Conservation (phyloP, 2,888 invertebrate species). For the Trachelus iudaicus region DNA sequence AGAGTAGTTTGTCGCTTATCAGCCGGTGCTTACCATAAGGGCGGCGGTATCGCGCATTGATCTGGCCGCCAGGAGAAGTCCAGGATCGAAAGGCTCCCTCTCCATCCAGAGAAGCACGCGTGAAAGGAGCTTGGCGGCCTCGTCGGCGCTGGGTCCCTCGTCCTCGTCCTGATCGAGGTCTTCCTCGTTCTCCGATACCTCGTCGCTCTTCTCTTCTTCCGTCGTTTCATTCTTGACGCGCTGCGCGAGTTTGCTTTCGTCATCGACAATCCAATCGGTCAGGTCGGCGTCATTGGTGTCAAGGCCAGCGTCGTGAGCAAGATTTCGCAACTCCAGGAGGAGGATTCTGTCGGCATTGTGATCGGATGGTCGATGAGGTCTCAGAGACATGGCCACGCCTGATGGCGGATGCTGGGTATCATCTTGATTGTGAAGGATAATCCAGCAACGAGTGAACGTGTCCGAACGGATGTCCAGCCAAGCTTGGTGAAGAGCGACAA, state of each 20-base stretch:
- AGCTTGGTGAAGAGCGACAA: constrained; percentile 65
- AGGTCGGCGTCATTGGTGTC: constrained; percentile 45
- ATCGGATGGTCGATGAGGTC: constrained; percentile 20
- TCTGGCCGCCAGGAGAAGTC: constrained; percentile 56
- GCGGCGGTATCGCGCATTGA: constrained; percentile 61
- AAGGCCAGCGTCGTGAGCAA: constrained; percentile 50
- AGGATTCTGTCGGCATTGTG: constrained; percentile 42
- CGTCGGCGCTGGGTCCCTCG: constrained; percentile 57
- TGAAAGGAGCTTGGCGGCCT: constrained; percentile 62
- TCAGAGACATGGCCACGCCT: constrained; percentile 21
- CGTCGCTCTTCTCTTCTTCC: constrained; percentile 23
- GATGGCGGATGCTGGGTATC: constrained; percentile 9
- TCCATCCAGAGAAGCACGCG: constrained; percentile 67
- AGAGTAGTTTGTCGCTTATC: not conserved
- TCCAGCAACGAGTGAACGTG: constrained; percentile 63
- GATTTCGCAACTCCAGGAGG: constrained; percentile 40
- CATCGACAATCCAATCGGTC: constrained; percentile 51
- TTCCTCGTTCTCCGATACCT: constrained; percentile 24
- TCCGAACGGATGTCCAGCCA: constrained; percentile 65
- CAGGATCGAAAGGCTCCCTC: constrained; percentile 66
- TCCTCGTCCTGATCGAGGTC: constrained; percentile 40
- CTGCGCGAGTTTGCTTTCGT: constrained; percentile 45
- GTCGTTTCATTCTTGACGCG: constrained; percentile 41
- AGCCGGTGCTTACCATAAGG: constrained; percentile 54
- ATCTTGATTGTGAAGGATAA: constrained; percentile 29